Evolutionary conservation across 2,797 vertebrate genomes (phyloP).

Genomic region (Cichlasoma orientale): DNA sequence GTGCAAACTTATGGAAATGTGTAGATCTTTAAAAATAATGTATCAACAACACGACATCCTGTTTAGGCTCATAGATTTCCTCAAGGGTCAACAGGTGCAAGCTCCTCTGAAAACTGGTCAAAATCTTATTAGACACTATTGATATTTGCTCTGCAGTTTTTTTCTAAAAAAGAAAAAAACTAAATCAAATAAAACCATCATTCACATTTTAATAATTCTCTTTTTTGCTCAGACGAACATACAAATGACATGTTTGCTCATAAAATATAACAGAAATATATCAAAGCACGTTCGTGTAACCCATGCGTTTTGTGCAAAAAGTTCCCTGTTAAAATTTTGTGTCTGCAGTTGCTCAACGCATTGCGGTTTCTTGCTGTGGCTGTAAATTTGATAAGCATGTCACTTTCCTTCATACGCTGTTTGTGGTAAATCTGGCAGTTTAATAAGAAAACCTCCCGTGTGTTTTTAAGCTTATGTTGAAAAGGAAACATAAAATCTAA

Average conservation of each 20-base stretch:
- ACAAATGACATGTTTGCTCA: background rate
- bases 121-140: background rate
- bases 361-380: conserved; percentile 50
- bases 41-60: background rate
- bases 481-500: conserved; percentile 11
- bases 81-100: background rate
- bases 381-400: conserved; percentile 73
- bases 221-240: background rate
- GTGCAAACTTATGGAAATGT: background rate
- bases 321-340: conserved; percentile 3
- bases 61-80: background rate
- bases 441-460: conserved; percentile 47
- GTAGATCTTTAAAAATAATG: background rate
- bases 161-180: background rate
- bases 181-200: background rate
- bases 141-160: background rate
- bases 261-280: background rate
- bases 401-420: conserved; percentile 64
- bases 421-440: conserved; percentile 79
- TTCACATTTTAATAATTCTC: background rate
- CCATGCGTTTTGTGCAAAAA: conserved; percentile 15
- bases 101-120: background rate
- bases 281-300: conserved; percentile 3
- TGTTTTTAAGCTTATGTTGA: background rate
- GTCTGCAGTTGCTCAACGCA: conserved; percentile 56